Conservation (phyloP, 2,797 vertebrate species). For the Margarornis squamiger region DNA sequence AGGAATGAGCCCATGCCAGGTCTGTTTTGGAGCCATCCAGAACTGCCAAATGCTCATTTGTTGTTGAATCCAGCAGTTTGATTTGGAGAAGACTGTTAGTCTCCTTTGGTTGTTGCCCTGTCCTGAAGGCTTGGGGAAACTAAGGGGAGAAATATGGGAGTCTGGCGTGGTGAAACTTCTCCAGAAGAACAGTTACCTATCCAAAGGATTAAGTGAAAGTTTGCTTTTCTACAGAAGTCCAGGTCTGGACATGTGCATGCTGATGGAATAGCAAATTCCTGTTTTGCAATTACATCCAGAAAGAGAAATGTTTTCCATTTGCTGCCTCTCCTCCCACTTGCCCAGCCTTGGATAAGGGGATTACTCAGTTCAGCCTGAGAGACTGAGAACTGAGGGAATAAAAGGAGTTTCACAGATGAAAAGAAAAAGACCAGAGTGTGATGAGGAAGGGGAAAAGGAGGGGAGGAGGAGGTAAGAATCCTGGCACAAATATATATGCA, state of each 20-base stretch:
- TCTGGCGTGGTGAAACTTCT: not conserved
- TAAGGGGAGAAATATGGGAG: not conserved
- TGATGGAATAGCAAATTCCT: not conserved
- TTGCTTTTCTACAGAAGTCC: not conserved
- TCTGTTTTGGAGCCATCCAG: not conserved
- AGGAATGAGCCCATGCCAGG: not conserved
- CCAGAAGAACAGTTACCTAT: not conserved
- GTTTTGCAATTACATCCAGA: constrained; percentile 14
- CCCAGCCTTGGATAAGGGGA: not conserved
- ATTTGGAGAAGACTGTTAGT: not conserved
- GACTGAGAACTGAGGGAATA: not conserved
- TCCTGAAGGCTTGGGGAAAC: not conserved
- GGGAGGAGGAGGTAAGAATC: not conserved
- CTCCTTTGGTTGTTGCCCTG: not conserved
- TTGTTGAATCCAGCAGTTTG: not conserved
- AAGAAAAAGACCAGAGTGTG: not conserved
- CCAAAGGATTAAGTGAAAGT: not conserved
- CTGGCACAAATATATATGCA: not conserved
- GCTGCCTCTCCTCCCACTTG: not conserved
- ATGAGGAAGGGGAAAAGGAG: not conserved
- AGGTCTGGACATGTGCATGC: not conserved
- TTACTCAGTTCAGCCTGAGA: constrained; percentile 7
- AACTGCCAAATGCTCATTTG: not conserved
- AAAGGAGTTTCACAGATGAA: not conserved
- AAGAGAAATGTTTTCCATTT: constrained; percentile 39